phyloP scores from a whole-genome alignment of 2,797 vertebrate genomes.

The Enteromius argenteus region DNA sequence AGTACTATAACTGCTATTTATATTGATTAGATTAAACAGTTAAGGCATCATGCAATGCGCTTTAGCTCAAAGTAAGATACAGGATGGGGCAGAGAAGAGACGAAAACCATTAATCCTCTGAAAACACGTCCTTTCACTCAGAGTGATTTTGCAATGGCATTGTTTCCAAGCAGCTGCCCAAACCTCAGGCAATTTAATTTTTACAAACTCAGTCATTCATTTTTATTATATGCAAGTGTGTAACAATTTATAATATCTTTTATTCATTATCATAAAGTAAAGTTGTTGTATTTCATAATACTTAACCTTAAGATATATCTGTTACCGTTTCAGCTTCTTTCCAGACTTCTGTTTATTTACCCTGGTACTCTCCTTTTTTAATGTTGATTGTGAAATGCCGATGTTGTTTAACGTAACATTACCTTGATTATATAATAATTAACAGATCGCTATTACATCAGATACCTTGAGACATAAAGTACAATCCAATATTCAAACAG shows the following conservation, averaged over 20 bases:
- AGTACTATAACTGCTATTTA: not conserved
- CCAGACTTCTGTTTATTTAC: not conserved
- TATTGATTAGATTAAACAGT: not conserved
- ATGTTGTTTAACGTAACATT: not conserved
- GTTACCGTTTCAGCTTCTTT: not conserved
- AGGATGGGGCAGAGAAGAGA: not conserved
- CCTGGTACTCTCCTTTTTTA: not conserved
- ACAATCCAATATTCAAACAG: not conserved
- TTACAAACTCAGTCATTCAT: not conserved
- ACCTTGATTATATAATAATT: not conserved
- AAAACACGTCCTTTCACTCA: not conserved
- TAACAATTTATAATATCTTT: not conserved
- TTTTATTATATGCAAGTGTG: not conserved
- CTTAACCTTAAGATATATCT: not conserved
- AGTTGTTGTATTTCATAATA: not conserved
- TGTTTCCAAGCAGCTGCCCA: not conserved
- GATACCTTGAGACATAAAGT: not conserved
- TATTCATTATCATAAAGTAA: not conserved
- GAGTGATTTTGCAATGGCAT: not conserved
- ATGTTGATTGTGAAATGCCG: not conserved
- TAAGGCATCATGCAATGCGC: not conserved
- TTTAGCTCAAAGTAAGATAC: not conserved
- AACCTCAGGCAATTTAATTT: not conserved
- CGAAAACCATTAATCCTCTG: not conserved
- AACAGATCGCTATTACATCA: not conserved